phyloP scores from a whole-genome alignment of 2,797 vertebrate genomes.

The Huso huso region DNA sequence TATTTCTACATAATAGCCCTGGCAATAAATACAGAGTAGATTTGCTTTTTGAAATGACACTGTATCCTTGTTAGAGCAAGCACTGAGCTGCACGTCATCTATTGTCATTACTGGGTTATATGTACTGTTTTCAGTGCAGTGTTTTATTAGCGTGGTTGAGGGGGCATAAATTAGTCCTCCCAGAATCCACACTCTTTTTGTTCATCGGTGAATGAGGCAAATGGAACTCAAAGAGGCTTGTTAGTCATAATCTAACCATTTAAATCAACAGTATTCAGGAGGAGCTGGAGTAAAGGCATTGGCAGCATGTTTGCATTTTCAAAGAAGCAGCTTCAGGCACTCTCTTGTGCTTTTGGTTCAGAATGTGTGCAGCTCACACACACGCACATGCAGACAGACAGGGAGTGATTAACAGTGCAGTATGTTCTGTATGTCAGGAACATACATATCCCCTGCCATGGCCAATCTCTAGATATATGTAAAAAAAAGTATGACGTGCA shows the following conservation, averaged over 20 bases:
- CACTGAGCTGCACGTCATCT: slow-evolving; percentile 35
- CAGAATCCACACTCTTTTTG: slow-evolving; percentile 7
- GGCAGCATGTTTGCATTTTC: neutral
- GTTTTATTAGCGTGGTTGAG: slow-evolving; percentile 60
- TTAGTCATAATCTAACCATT: neutral
- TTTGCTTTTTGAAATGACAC: slow-evolving; percentile 28
- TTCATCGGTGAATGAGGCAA: neutral
- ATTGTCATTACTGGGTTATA: slow-evolving; percentile 40
- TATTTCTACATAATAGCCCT: slow-evolving; percentile 52
- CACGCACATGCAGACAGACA: neutral
- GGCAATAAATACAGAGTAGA: slow-evolving; percentile 45
- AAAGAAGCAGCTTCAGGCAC: neutral
- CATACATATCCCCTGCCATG: too few species aligned
- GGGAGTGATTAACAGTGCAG: too few species aligned
- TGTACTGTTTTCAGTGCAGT: slow-evolving; percentile 28
- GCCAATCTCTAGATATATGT: too few species aligned
- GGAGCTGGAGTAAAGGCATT: neutral
- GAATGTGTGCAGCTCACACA: neutral
- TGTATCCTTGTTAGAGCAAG: slow-evolving; percentile 42
- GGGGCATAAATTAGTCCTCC: slow-evolving; percentile 47
- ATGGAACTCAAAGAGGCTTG: slow-evolving; percentile 10
- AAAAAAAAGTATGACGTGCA: too few species aligned
- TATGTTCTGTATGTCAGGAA: too few species aligned
- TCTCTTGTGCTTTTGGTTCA: neutral
- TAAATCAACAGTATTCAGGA: slow-evolving; percentile 11